Base-by-base conservation (phyloP, 2,888 invertebrate genomes). In the Euclidia mi region DNA sequence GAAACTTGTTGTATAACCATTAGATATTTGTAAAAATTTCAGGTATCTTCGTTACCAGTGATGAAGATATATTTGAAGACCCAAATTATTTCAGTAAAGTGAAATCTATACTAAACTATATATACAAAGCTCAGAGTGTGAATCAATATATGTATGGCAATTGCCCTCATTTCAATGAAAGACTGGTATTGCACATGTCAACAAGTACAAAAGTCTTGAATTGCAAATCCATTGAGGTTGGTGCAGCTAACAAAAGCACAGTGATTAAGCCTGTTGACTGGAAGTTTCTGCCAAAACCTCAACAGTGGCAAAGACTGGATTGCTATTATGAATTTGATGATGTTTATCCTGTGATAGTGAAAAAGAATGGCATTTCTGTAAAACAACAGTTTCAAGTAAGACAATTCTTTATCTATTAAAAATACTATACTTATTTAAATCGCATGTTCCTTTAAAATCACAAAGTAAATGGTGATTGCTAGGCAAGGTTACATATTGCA, bases 311-410 rank as follows among this genome's bases (percentile, higher is more conserved):
- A 70, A 95, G 96, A 65, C 85, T 98, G 17, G 97, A 98, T 78
- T 96, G 97, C 66, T 95, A 95, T 73, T 96, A 97, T 79, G 96
- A 97, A 72, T 94, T 98, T 81, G 97, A 98, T 88, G 96, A 97
- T 74, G 89, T 96, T 10, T 96, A 97, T 82, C 96, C 97, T 46
- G 96, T 98, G 15, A 90, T 95, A 62, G 95, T 95, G 31, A 93
- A 95, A 74, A 95, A 96, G 61, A 93, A 91, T 87, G 95, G 95
- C 38, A 95, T 96, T 71, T 95, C 96, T 47, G 95, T 97, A 3
- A 96, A 96, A 77, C 96, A 96, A 78, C 96, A 97, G 79, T 95
- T 97, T 79, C 95, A 96, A 92, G 96, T 96, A 40, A 31, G 18
- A 7, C n/a, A n/a, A n/a, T 32, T 2, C 10, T 17, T n/a, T 31